Conservation (phyloP, 2,113 vertebrate species). For the Cyanocitta stelleri region DNA sequence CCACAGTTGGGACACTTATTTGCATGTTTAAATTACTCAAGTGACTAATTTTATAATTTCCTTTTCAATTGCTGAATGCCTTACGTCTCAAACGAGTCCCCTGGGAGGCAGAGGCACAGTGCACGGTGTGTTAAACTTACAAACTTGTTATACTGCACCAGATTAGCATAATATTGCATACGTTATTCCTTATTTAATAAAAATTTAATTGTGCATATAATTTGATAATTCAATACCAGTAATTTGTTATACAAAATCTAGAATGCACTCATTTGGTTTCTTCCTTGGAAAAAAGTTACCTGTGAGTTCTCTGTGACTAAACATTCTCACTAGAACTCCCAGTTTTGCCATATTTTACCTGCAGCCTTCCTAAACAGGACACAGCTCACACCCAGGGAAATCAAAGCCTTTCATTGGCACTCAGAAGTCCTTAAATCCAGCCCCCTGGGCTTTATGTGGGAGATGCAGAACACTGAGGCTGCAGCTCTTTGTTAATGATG, state of each 20-base stretch:
- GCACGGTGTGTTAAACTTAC: conserved; percentile 68
- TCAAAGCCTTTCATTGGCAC: neutral
- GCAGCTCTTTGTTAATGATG: neutral
- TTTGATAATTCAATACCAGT: conserved; percentile 71
- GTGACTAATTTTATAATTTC: conserved; percentile 74
- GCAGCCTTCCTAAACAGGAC: neutral
- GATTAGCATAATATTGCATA: conserved; percentile 68
- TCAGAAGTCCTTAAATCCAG: neutral
- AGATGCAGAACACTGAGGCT: neutral
- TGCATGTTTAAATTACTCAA: conserved; percentile 75
- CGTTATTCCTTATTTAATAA: conserved; percentile 75
- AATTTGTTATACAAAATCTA: conserved; percentile 49
- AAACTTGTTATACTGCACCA: conserved; percentile 68
- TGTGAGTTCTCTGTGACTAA: conserved; percentile 21
- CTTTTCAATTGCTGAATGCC: conserved; percentile 70
- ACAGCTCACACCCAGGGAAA: neutral
- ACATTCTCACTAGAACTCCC: neutral
- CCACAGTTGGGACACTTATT: conserved; percentile 65
- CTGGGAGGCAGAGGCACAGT: conserved; percentile 52
- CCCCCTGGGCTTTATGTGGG: neutral
- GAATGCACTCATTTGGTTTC: conserved; percentile 5
- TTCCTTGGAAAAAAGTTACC: conserved; percentile 19
- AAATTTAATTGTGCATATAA: conserved; percentile 78
- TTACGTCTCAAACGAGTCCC: conserved; percentile 68
- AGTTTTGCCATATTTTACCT: neutral